Evolutionary conservation across 2,888 invertebrate genomes (phyloP).

Genomic region (Leptinotarsa tumamoca): DNA sequence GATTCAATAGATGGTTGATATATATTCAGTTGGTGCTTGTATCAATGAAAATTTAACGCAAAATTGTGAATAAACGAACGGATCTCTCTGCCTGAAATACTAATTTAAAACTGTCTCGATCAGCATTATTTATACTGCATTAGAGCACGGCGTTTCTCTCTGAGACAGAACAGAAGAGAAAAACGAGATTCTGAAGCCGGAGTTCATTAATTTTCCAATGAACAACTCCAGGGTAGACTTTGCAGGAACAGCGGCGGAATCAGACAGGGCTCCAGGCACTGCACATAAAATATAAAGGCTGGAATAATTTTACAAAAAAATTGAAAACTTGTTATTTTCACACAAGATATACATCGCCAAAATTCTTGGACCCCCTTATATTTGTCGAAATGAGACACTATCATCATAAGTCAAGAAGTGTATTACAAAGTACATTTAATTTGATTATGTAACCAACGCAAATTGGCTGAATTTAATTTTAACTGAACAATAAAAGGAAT

Average conservation of each 20-base stretch:
- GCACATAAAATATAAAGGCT: background rate
- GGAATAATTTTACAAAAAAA: no score
- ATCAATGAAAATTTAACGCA: constrained; percentile 38
- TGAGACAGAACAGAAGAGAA: constrained; percentile 46
- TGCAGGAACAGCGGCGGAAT: constrained; percentile 32
- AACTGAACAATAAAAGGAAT: no score
- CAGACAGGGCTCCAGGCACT: background rate
- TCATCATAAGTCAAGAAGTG: no score
- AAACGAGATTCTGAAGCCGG: constrained; percentile 50
- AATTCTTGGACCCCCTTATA: no score
- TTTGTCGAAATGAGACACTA: no score
- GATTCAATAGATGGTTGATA: background rate
- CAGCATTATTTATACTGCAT: constrained; percentile 57
- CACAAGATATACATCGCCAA: no score
- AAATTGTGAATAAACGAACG: constrained; percentile 38
- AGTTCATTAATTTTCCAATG: constrained; percentile 58
- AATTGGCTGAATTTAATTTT: no score
- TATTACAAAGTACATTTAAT: no score
- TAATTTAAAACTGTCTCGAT: constrained; percentile 55
- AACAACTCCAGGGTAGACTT: constrained; percentile 50
- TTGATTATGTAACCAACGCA: no score
- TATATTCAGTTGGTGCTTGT: constrained; percentile 4
- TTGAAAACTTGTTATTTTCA: no score
- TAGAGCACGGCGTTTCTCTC: constrained; percentile 52
- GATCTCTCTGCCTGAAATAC: constrained; percentile 30